Evolutionary conservation across 2,113 vertebrate species (phyloP).

Genomic region (Scomber colias): DNA sequence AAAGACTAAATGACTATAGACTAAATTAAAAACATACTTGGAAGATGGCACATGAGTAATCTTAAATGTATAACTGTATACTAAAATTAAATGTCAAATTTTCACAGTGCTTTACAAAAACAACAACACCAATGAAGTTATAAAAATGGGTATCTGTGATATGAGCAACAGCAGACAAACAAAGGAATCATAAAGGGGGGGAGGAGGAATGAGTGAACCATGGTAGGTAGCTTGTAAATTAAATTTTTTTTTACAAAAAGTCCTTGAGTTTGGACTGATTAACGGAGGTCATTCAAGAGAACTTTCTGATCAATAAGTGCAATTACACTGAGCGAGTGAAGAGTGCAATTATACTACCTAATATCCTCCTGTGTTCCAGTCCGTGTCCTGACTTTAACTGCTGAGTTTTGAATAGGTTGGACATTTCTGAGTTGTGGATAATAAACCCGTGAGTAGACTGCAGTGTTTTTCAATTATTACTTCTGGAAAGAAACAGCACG

Average conservation of each 20-base stretch:
- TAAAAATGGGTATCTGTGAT: no score
- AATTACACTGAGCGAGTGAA: background rate
- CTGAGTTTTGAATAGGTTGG: background rate
- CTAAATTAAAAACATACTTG: no score
- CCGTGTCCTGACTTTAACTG: background rate
- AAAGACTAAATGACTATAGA: no score
- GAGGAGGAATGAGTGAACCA: no score
- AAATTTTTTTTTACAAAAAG: no score
- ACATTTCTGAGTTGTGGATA: background rate
- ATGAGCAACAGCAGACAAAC: no score
- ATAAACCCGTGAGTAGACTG: background rate
- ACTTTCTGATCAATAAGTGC: conserved; percentile 3
- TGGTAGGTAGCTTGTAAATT: no score
- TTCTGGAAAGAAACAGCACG: background rate
- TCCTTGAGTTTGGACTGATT: background rate
- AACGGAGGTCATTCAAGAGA: background rate
- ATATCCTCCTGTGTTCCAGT: conserved; percentile 10
- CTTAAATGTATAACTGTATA: background rate
- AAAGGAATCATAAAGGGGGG: no score
- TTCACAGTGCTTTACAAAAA: no score
- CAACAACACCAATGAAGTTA: no score
- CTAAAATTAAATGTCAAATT: no score
- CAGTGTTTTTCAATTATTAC: background rate
- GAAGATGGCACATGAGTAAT: no score
- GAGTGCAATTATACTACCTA: background rate